Evolutionary conservation across 92 coral and sea anemone species (phyloP), one percentile per base, ranked within the genome.

Genomic region (Micromussa lordhowensis): DNA sequence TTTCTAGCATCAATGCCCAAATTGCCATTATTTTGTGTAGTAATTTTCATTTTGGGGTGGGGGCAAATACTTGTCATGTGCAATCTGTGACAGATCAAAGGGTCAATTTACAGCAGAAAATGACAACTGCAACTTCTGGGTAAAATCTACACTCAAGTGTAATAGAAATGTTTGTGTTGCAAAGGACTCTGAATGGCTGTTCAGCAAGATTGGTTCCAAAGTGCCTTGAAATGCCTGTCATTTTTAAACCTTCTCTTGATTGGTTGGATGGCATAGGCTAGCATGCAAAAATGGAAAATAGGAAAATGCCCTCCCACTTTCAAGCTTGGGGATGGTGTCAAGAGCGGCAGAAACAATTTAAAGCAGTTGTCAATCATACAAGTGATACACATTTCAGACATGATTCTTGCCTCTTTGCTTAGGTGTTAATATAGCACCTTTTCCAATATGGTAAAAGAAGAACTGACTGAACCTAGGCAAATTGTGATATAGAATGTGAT

Each of bases 161-260:
- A 5, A n/a, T 24, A 22, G 26, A 61, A 61, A 24, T 61, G 30
- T 61, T 24, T 7, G 13, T 4, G 68, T 29, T 24, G 30, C n/a
- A 26, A 76, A 75, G 14, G 75, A 83, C 83, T 88, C 77, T 63
- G 88, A 51, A 83, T 89, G 81, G 85, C 90, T 84, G 92, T 86
- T 77, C 90, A 85, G 79, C 82, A 32, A 86, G 89, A 91, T 88
- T 78, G 93, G 95, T 85, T 92, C 98, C 96, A 95, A 95, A 95
- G 96, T 95, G 98, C 89, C 89, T 90, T 90, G 92, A 83, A 90
- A 72, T 90, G 94, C 89, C 92, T 84, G 91, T 93, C 96, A 94
- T 94, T 95, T 94, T 82, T 90, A 87, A 87, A 90, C 91, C 92
- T 92, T 93, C 98, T 95, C 98, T 95, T 94, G 96, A 95, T 87